Evolutionary conservation across 2,888 invertebrate genomes (phyloP).

Genomic region (Fragum whitleyi): DNA sequence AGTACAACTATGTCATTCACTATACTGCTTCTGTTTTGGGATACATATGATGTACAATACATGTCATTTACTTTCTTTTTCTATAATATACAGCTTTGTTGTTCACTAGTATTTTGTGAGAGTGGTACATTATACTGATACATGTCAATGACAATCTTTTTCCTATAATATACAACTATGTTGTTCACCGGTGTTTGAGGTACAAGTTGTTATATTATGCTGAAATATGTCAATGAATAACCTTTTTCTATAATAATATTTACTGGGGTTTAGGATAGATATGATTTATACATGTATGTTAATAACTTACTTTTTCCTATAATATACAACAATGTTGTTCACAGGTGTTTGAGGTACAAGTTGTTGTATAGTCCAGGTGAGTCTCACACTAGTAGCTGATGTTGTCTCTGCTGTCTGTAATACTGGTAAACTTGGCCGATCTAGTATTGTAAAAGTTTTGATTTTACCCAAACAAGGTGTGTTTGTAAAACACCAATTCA

Average conservation of each 20-base stretch:
- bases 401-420: slow-evolving; percentile 65
- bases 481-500: neutral
- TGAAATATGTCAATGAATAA: too few species aligned
- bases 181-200: slow-evolving; percentile 67
- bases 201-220: slow-evolving; percentile 70
- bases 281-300: too few species aligned
- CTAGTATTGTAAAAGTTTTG: slow-evolving; percentile 67
- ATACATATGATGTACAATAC: too few species aligned
- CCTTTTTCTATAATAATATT: too few species aligned
- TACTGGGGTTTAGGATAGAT: too few species aligned
- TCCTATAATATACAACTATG: slow-evolving; percentile 65
- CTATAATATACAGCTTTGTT: too few species aligned
- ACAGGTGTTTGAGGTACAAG: slow-evolving; percentile 67
- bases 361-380: slow-evolving; percentile 75
- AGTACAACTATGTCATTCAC: too few species aligned
- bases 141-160: slow-evolving; percentile 63
- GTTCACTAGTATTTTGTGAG: too few species aligned
- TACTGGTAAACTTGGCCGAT: slow-evolving; percentile 76
- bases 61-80: slow-evolving; percentile 64
- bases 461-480: too few species aligned
- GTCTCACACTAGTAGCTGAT: slow-evolving; percentile 76
- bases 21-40: too few species aligned
- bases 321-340: slow-evolving; percentile 61
- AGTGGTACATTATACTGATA: too few species aligned
- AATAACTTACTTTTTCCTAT: slow-evolving; percentile 56